A percentile compares a stretch with the other conserved stretches of the same genome.
phyloP scores from a whole-genome alignment of 2,113 vertebrate genomes.

The Camelus dromedarius region DNA sequence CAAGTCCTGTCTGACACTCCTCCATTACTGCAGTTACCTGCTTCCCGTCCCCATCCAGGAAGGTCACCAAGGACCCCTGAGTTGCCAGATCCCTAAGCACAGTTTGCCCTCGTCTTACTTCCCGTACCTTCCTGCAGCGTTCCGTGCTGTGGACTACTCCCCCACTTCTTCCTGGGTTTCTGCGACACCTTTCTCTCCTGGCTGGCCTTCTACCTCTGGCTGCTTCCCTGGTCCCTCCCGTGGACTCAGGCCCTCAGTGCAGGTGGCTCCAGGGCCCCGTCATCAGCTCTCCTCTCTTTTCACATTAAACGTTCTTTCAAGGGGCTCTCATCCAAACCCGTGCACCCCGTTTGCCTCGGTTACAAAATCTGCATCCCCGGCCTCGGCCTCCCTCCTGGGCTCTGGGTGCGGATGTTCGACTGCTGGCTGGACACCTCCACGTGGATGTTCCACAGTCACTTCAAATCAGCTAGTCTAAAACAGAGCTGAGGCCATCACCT shows the following conservation, averaged over 20 bases:
- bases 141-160: fast-evolving
- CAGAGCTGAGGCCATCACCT: neutral
- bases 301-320: neutral
- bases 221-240: neutral
- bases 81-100: neutral
- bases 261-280: no score
- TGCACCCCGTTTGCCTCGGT: neutral
- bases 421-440: no score
- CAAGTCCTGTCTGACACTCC: neutral
- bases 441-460: neutral
- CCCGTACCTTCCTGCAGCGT: fast-evolving
- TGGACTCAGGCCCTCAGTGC: neutral
- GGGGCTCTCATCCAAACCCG: neutral
- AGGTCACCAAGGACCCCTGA: neutral
- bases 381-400: neutral
- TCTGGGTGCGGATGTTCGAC: neutral
- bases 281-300: neutral
- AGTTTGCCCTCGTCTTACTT: neutral
- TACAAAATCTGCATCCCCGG: neutral
- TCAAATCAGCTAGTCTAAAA: neutral
- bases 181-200: neutral
- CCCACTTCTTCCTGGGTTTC: neutral
- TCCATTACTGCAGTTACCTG: neutral
- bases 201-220: no score
- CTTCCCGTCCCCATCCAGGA: neutral